phyloP scores from a whole-genome alignment of 2,888 invertebrate species.

The Leptopterna dolabrata region DNA sequence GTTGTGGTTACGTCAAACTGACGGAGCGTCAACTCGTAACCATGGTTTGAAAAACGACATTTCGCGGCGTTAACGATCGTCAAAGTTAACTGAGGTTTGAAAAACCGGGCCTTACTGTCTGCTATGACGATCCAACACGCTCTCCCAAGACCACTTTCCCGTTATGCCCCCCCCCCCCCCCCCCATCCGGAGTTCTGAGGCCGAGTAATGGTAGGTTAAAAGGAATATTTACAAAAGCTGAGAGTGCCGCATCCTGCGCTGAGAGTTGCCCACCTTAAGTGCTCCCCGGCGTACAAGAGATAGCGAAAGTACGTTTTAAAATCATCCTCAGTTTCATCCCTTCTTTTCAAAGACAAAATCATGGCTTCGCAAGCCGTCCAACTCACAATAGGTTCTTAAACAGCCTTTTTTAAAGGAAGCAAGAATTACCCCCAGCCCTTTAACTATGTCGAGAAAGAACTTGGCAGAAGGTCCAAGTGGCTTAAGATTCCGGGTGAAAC shows the following conservation, averaged over 20 bases:
- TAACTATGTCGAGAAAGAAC: too few relatives aligned
- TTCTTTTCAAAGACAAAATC: background rate
- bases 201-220: constrained; percentile 45
- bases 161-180: background rate
- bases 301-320: constrained; percentile 6
- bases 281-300: constrained; percentile 5
- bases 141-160: constrained; percentile 41
- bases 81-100: too few relatives aligned
- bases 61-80: too few relatives aligned
- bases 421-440: background rate
- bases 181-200: constrained; percentile 9
- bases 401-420: background rate
- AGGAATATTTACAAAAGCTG: constrained; percentile 39
- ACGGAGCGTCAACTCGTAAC: too few relatives aligned
- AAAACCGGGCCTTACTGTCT: constrained; percentile 39
- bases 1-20: too few relatives aligned
- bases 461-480: too few relatives aligned
- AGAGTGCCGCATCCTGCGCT: constrained; percentile 24
- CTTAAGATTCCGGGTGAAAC: too few relatives aligned
- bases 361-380: background rate
- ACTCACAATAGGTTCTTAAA: background rate
- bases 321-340: background rate
- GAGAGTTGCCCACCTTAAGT: background rate
- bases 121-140: constrained; percentile 42
- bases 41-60: too few relatives aligned